A percentile compares a stretch with the other conserved stretches of the same genome.
Evolutionary conservation across 2,888 invertebrate species (phyloP).

Genomic region (Myopa testacea): DNA sequence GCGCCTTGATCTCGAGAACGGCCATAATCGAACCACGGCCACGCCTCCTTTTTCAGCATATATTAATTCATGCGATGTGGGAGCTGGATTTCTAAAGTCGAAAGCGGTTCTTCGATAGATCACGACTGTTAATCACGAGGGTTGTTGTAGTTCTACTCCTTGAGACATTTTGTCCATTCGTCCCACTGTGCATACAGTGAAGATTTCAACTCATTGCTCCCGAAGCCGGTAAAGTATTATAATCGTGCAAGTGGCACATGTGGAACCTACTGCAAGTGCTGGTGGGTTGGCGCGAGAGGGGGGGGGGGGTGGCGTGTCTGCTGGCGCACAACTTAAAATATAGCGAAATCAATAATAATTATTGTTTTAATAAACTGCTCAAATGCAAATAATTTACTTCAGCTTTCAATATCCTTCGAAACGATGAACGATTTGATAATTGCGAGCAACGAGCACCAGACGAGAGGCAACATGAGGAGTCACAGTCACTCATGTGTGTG

Average conservation of each 20-base stretch:
- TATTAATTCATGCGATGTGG: no score
- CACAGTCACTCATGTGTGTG: not conserved
- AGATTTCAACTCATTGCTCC: not conserved
- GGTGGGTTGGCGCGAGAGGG: not conserved
- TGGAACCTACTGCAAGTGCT: slow-evolving; percentile 9
- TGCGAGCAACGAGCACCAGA: slow-evolving; percentile 12
- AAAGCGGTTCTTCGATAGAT: not conserved
- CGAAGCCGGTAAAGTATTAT: not conserved
- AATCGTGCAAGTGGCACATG: slow-evolving; percentile 4
- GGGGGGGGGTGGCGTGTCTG: not conserved
- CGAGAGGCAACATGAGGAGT: slow-evolving; percentile 20
- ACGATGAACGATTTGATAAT: slow-evolving; percentile 35
- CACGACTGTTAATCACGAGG: not conserved
- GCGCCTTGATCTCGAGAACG: no score
- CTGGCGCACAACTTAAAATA: slow-evolving; percentile 33
- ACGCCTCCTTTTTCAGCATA: no score
- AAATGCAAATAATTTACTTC: slow-evolving; percentile 40
- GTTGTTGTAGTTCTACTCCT: not conserved
- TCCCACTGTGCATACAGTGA: slow-evolving; percentile 9
- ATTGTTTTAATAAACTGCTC: slow-evolving; percentile 41
- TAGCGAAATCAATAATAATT: slow-evolving; percentile 41
- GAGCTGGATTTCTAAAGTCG: no score
- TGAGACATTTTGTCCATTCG: not conserved
- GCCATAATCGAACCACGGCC: no score
- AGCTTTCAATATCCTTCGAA: slow-evolving; percentile 41